Evolutionary conservation across 2,888 invertebrate genomes (phyloP).

Genomic region (Ichneumoninae sp.): DNA sequence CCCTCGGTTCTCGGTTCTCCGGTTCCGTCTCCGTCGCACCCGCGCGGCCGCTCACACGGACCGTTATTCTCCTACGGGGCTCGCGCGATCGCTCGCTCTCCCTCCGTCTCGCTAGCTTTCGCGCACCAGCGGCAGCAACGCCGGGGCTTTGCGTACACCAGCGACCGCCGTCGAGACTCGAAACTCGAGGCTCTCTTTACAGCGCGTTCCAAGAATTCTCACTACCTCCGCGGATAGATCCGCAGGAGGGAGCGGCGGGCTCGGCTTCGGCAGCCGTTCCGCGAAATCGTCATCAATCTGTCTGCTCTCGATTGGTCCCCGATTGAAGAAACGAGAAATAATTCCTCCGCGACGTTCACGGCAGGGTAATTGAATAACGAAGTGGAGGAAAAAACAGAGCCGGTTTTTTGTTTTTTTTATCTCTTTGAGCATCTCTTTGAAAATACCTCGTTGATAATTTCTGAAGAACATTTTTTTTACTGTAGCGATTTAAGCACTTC

Average conservation of each 20-base stretch:
- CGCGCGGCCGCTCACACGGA: slow-evolving; percentile 19
- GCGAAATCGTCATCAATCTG: slow-evolving; percentile 59
- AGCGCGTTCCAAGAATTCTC: slow-evolving; percentile 58
- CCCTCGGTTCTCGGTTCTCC: slow-evolving; percentile 57
- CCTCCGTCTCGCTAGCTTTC: slow-evolving; percentile 34
- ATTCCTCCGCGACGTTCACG: slow-evolving; percentile 18
- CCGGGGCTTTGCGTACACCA: background rate
- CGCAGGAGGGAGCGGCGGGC: background rate
- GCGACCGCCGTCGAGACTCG: slow-evolving; percentile 28
- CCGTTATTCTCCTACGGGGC: slow-evolving; percentile 27
- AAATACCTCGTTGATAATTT: background rate
- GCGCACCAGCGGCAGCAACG: slow-evolving; percentile 21
- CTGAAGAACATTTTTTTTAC: no score
- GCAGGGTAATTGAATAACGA: slow-evolving; percentile 18
- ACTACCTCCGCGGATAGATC: slow-evolving; percentile 38
- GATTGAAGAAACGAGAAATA: slow-evolving; percentile 23
- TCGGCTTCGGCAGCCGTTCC: slow-evolving; percentile 13
- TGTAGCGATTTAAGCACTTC: no score
- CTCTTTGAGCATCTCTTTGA: background rate
- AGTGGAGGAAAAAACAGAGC: slow-evolving; percentile 5
- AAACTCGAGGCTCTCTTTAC: slow-evolving; percentile 45
- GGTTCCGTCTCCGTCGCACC: slow-evolving; percentile 31
- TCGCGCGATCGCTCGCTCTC: slow-evolving; percentile 47
- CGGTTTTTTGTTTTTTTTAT: background rate
- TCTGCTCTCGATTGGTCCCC: slow-evolving; percentile 52